Evolutionary conservation across 2,797 vertebrate species (phyloP).

Genomic region (Sciurus carolinensis): DNA sequence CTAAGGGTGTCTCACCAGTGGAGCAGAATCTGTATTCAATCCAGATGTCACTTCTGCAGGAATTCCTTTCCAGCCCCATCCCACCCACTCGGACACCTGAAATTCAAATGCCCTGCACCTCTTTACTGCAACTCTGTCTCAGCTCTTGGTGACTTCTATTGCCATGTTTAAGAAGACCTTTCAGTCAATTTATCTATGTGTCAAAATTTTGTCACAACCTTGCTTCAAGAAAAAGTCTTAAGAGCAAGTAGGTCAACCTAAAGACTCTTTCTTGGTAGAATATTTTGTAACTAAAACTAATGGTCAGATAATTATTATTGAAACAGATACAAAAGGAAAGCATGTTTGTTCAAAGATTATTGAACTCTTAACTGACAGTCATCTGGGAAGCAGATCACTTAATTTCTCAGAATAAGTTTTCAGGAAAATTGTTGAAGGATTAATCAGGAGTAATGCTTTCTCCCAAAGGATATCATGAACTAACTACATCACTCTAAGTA

Average conservation of each 20-base stretch:
- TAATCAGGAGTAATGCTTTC: conserved; percentile 14
- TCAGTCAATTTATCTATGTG: not conserved
- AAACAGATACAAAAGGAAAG: not conserved
- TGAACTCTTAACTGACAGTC: not conserved
- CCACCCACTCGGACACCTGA: not conserved
- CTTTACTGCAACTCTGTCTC: not conserved
- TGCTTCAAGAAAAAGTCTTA: not conserved
- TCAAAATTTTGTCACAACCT: not conserved
- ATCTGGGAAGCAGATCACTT: not conserved
- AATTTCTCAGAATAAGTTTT: not conserved
- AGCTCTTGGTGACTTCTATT: not conserved
- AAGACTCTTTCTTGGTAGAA: conserved; percentile 27
- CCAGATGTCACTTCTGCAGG: not conserved
- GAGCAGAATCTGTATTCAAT: not conserved
- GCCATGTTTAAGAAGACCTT: not conserved
- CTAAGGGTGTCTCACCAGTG: not conserved
- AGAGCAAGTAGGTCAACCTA: not conserved
- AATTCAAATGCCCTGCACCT: not conserved
- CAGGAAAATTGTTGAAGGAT: not conserved
- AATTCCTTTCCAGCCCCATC: not conserved
- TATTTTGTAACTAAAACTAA: conserved; percentile 14
- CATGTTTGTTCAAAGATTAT: not conserved
- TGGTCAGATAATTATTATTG: not conserved
- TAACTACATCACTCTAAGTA: not conserved
- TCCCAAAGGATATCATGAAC: not conserved